Conservation (phyloP, 2,888 invertebrate genomes). For the Eristalis arbustorum region DNA sequence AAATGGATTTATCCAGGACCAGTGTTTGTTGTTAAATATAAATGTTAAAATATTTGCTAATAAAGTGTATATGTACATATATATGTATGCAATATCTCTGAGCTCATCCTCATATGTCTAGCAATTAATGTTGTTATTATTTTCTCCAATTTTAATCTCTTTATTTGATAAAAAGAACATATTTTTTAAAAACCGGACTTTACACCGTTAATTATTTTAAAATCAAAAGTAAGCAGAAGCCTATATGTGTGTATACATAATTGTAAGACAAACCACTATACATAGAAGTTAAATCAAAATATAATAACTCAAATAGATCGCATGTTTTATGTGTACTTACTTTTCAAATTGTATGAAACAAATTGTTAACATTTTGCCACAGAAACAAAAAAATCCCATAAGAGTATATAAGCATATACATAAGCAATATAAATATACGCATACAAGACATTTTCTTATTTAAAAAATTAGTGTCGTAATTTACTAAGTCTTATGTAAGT, state of each 20-base stretch:
- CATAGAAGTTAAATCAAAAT: conserved; percentile 18
- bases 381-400: conserved; percentile 39
- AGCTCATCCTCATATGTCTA: not conserved
- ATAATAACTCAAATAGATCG: conserved; percentile 37
- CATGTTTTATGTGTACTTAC: conserved; percentile 69
- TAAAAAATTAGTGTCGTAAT: conserved; percentile 51
- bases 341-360: conserved; percentile 69
- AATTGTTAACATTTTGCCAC: conserved; percentile 69
- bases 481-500: conserved; percentile 22
- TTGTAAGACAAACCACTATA: conserved; percentile 14
- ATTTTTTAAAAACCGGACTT: conserved; percentile 56
- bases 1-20: conserved; percentile 68
- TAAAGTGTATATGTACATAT: conserved; percentile 54
- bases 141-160: not conserved
- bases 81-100: not conserved
- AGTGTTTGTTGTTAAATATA: conserved; percentile 68
- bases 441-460: conserved; percentile 54
- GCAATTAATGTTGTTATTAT: not conserved
- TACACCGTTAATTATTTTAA: conserved; percentile 60
- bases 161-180: conserved; percentile 2
- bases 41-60: conserved; percentile 53
- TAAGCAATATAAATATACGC: conserved; percentile 14
- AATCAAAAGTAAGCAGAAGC: conserved; percentile 5
- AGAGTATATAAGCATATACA: conserved; percentile 59
- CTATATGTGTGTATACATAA: conserved; percentile 20